Percentiles rank a stretch among this genome's conserved stretches.
Evolutionary conservation across 2,888 invertebrate genomes (phyloP).

Genomic region (Matsumyia berberina): DNA sequence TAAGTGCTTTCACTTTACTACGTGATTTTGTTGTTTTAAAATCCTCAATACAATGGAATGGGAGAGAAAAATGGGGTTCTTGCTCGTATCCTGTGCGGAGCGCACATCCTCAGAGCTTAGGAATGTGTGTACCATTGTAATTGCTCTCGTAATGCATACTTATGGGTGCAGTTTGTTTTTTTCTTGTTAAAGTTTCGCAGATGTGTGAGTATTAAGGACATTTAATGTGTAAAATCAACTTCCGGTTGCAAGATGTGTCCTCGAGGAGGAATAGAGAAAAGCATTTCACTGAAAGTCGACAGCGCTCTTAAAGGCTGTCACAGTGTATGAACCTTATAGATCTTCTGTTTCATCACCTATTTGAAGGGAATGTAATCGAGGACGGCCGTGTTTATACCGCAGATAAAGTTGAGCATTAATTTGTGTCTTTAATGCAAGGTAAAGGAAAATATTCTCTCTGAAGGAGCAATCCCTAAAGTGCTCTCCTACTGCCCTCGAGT

Average conservation of each 20-base stretch:
- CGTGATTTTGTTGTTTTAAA: constrained; percentile 48
- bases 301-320: no score
- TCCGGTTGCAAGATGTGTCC: constrained; percentile 5
- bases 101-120: background rate
- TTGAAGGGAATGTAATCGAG: no score
- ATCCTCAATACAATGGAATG: constrained; percentile 9
- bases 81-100: background rate
- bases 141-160: constrained; percentile 19
- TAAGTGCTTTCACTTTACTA: constrained; percentile 54
- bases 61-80: constrained; percentile 14
- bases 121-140: background rate
- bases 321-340: no score
- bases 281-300: background rate
- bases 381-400: no score
- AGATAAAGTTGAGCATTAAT: no score
- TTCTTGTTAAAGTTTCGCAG: background rate
- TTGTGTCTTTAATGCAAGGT: no score
- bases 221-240: constrained; percentile 8
- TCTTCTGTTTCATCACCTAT: no score
- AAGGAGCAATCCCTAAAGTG: no score
- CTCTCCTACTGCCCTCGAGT: no score
- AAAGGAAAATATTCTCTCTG: no score
- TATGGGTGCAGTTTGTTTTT: background rate
- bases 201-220: constrained; percentile 3
- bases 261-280: background rate